Evolutionary conservation across 2,888 invertebrate species (phyloP).

Genomic region (Eupithecia tripunctaria): DNA sequence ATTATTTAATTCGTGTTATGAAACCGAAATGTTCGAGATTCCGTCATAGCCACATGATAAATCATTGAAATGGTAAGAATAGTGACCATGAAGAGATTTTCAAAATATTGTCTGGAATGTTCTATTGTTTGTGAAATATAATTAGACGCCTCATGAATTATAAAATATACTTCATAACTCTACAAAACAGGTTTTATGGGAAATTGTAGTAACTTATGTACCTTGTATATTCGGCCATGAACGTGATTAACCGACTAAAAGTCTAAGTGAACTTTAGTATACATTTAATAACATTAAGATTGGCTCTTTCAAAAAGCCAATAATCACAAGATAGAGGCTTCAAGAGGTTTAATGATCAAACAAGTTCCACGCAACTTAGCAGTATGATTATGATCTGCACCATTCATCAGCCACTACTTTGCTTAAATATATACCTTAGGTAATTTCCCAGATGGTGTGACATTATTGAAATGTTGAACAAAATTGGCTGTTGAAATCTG

Average conservation of each 20-base stretch:
- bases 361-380: constrained; percentile 27
- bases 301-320: background rate
- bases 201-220: background rate
- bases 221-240: too few species aligned
- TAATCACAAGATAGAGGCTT: background rate
- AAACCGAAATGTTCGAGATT: background rate
- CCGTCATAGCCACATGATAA: background rate
- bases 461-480: constrained; percentile 27
- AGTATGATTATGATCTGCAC: constrained; percentile 27
- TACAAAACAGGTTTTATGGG: background rate
- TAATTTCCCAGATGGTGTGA: constrained; percentile 26
- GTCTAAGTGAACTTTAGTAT: background rate
- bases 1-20: constrained; percentile 11
- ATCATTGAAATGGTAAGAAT: constrained; percentile 16
- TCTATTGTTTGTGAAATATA: constrained; percentile 1
- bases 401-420: constrained; percentile 29
- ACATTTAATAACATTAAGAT: background rate
- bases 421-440: background rate
- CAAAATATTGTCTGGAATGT: background rate
- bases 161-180: background rate
- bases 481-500: constrained; percentile 5
- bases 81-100: constrained; percentile 22
- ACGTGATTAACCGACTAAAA: background rate
- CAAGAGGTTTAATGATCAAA: constrained; percentile 11
- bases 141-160: background rate